These are phyloP conservation scores for Leucozona laternaria DNA, from an alignment of 2,888 invertebrate genomes.

Conservation along the genomic window DNA sequence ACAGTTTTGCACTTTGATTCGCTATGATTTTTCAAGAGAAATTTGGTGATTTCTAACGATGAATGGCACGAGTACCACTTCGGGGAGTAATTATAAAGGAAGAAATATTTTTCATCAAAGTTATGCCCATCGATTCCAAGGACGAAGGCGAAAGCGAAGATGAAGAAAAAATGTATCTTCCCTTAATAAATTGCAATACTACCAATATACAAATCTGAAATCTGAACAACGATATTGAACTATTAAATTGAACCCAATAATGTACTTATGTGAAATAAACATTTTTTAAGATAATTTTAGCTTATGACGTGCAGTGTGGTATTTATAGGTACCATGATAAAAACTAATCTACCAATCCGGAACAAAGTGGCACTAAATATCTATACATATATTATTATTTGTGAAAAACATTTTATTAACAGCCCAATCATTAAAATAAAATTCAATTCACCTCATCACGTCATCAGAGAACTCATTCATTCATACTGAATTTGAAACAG, in stretches of 20 bases:
- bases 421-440: constrained; percentile 27
- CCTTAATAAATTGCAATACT: background rate
- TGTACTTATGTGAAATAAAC: background rate
- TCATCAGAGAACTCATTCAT: constrained; percentile 37
- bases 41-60: no score
- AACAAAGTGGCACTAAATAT: constrained; percentile 7
- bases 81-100: no score
- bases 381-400: background rate
- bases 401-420: constrained; percentile 38
- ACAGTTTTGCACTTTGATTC: no score
- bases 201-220: background rate
- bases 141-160: no score
- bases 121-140: no score
- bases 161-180: no score
- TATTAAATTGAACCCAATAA: background rate
- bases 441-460: constrained; percentile 43
- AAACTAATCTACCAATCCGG: background rate
- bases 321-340: background rate
- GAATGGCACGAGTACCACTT: no score
- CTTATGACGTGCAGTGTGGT: background rate
- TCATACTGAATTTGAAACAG: constrained; percentile 40
- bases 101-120: no score
- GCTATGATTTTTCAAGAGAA: no score
- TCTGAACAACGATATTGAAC: background rate
- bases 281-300: constrained; percentile 10